These are phyloP conservation scores for Hemistola chrysoprasaria DNA, from an alignment of 2,888 invertebrate genomes.

Conservation along the genomic window DNA sequence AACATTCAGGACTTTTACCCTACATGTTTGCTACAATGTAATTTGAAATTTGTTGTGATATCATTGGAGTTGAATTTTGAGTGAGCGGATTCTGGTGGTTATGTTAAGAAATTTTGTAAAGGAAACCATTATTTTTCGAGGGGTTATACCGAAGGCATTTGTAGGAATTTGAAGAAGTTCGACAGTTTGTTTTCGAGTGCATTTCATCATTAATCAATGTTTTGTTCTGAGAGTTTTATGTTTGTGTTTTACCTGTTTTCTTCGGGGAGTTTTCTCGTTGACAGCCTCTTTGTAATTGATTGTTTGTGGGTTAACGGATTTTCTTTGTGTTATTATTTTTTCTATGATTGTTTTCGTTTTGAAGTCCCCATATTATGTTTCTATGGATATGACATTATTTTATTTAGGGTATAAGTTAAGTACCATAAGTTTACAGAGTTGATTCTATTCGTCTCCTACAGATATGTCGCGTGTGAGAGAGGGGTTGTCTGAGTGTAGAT, in stretches of 20 bases:
- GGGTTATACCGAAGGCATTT: constrained; percentile 75
- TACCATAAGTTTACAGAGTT: too few relatives aligned
- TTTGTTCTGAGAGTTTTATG: constrained; percentile 73
- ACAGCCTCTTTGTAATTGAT: constrained; percentile 76
- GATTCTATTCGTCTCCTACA: too few relatives aligned
- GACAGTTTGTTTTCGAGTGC: constrained; percentile 82
- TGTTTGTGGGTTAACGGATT: constrained; percentile 46
- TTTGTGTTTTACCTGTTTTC: constrained; percentile 75
- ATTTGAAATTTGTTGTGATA: constrained; percentile 9
- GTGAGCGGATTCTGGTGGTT: neutral
- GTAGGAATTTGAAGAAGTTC: constrained; percentile 81
- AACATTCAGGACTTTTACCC: constrained; percentile 53
- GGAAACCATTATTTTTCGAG: constrained; percentile 80
- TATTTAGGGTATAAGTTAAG: too few relatives aligned
- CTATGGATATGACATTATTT: too few relatives aligned
- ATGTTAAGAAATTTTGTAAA: constrained; percentile 34
- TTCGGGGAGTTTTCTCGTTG: constrained; percentile 57
- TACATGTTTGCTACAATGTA: constrained; percentile 29
- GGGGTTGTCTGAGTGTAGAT: too few relatives aligned
- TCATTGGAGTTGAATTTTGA: constrained; percentile 35
- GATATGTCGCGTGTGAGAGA: too few relatives aligned
- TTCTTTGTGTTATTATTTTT: constrained; percentile 20
- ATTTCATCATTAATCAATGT: constrained; percentile 81
- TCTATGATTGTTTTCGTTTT: neutral
- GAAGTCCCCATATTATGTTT: too few relatives aligned